Percentiles rank a stretch among this genome's conserved stretches.
Evolutionary conservation across 2,797 vertebrate genomes (phyloP).

Genomic region (Propithecus deckenii): DNA sequence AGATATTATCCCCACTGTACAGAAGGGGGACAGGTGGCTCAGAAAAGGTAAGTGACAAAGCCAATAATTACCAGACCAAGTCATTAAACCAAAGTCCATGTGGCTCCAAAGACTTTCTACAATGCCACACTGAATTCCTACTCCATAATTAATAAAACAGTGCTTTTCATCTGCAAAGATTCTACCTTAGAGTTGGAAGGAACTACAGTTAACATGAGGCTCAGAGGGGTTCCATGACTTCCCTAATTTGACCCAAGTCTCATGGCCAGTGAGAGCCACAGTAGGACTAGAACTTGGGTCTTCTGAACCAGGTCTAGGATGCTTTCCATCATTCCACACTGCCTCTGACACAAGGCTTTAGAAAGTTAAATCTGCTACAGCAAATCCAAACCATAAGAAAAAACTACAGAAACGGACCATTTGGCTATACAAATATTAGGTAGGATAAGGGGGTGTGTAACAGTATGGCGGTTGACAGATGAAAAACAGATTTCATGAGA

Average conservation of each 20-base stretch:
- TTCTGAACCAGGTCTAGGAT: neutral
- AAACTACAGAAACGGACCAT: neutral
- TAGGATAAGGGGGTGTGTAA: neutral
- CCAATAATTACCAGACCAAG: neutral
- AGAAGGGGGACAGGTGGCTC: neutral
- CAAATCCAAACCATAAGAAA: neutral
- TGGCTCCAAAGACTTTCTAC: neutral
- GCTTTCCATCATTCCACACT: neutral
- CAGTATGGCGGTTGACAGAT: neutral
- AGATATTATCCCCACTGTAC: neutral
- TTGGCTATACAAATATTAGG: neutral
- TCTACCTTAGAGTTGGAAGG: neutral
- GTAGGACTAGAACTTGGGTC: neutral
- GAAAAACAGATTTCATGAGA: slow-evolving; percentile 21
- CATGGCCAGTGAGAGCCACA: neutral
- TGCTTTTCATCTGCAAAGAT: neutral
- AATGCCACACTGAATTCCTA: neutral
- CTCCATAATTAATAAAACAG: neutral
- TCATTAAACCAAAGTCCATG: neutral
- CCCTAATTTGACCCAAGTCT: neutral
- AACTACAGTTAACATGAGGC: neutral
- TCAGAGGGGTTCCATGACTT: neutral
- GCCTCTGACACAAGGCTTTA: neutral
- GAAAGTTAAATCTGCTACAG: neutral
- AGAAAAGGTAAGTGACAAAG: slow-evolving; percentile 10